phyloP scores from a whole-genome alignment of 2,888 invertebrate species.

The Nemapogon koenigi region DNA sequence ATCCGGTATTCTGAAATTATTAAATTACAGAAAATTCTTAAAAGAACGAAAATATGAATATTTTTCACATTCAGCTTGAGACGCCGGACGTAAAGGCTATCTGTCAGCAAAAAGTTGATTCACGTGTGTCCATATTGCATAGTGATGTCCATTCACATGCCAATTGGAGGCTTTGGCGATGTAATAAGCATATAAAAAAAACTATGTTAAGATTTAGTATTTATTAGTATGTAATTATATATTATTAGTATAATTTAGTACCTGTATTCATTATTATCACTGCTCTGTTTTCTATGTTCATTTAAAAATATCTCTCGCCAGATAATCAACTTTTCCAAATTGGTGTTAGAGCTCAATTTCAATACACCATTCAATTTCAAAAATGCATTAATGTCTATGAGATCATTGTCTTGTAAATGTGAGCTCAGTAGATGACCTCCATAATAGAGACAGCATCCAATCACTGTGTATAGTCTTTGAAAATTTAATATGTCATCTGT shows the following conservation, averaged over 20 bases:
- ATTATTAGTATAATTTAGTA: conserved; percentile 15
- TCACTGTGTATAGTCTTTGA: conserved; percentile 72
- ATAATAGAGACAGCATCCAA: conserved; percentile 70
- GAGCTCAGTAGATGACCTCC: conserved; percentile 78
- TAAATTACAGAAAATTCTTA: background rate
- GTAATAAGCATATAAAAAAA: background rate
- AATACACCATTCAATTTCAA: conserved; percentile 78
- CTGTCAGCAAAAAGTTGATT: no score
- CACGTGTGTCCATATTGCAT: no score
- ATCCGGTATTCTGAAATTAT: conserved; percentile 51
- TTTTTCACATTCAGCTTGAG: no score
- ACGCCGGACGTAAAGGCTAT: no score
- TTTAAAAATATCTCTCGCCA: conserved; percentile 79
- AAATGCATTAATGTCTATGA: conserved; percentile 77
- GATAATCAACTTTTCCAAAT: conserved; percentile 73
- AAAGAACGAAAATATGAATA: no score
- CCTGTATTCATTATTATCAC: conserved; percentile 39
- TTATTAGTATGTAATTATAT: background rate
- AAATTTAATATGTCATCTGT: conserved; percentile 80
- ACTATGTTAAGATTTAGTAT: background rate
- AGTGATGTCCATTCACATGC: no score
- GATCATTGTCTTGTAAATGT: conserved; percentile 77
- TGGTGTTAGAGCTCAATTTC: conserved; percentile 69
- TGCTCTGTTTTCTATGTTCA: conserved; percentile 40
- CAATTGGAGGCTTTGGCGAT: no score